Conservation (phyloP, 2,888 invertebrate species). For the Andrena minutula region DNA sequence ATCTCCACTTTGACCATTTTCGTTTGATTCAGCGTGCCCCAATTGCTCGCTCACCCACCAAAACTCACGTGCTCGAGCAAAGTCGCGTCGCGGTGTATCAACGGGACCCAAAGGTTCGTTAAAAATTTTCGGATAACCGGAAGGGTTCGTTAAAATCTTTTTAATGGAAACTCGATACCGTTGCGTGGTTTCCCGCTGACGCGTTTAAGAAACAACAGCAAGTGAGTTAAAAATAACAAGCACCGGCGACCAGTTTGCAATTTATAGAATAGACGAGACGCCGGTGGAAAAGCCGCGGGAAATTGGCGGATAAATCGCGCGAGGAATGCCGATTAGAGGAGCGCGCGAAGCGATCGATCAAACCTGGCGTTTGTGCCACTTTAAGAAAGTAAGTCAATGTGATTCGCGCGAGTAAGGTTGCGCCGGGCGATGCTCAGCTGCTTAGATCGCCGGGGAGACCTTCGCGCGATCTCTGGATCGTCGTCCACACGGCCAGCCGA, state of each 20-base stretch:
- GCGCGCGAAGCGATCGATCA: conserved; percentile 69
- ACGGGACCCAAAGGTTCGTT: neutral
- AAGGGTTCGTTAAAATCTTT: neutral
- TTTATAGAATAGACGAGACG: conserved; percentile 1
- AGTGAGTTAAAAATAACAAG: neutral
- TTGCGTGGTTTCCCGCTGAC: neutral
- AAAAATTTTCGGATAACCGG: neutral
- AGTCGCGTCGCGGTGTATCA: neutral
- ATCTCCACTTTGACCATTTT: no score
- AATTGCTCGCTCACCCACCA: no score
- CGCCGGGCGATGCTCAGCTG: conserved; percentile 42
- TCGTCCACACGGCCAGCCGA: conserved; percentile 44
- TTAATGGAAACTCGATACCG: neutral
- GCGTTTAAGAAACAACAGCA: neutral
- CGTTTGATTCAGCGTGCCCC: no score
- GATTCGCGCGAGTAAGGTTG: conserved; percentile 76
- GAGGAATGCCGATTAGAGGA: conserved; percentile 46
- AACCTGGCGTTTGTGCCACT: conserved; percentile 74
- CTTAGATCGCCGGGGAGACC: conserved; percentile 52
- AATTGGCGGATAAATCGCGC: conserved; percentile 19
- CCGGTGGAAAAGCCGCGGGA: neutral
- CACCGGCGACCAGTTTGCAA: neutral
- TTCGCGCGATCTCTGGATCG: conserved; percentile 58
- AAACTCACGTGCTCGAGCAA: neutral
- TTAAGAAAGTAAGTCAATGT: conserved; percentile 82